These are phyloP conservation scores for Rhamnusium bicolor DNA, from an alignment of 2,888 invertebrate genomes.

Conservation along the genomic window DNA sequence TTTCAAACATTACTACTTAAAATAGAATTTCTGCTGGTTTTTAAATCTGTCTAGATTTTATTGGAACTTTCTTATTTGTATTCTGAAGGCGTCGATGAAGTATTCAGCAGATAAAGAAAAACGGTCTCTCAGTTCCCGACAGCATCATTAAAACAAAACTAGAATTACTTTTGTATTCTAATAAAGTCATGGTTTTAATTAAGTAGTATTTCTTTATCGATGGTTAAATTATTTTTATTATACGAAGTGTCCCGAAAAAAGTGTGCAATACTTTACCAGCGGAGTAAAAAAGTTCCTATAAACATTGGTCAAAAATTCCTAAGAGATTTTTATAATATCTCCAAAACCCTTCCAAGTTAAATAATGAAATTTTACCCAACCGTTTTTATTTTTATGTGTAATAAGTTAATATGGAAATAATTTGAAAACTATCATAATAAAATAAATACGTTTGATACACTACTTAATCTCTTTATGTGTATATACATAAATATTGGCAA, in stretches of 20 bases:
- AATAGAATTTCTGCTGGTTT: background rate
- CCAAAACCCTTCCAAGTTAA: too few relatives aligned
- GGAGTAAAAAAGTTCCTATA: too few relatives aligned
- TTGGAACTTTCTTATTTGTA: background rate
- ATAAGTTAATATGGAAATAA: too few relatives aligned
- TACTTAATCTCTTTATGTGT: too few relatives aligned
- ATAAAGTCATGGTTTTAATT: constrained; percentile 12
- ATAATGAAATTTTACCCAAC: too few relatives aligned
- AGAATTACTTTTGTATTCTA: background rate
- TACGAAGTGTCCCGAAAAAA: background rate
- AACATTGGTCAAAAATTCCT: too few relatives aligned
- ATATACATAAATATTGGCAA: too few relatives aligned
- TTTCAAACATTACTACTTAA: background rate
- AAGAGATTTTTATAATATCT: too few relatives aligned
- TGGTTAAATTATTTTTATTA: background rate
- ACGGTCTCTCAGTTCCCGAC: background rate
- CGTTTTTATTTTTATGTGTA: too few relatives aligned
- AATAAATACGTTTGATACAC: too few relatives aligned
- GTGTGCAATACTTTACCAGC: too few relatives aligned
- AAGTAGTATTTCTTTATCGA: constrained; percentile 6
- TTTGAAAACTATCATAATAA: too few relatives aligned
- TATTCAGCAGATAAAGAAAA: background rate
- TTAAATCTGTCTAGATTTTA: background rate
- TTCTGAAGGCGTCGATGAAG: background rate
- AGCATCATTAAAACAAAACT: background rate